Evolutionary conservation across 2,113 vertebrate genomes (phyloP).

Genomic region (Nipponia nippon): DNA sequence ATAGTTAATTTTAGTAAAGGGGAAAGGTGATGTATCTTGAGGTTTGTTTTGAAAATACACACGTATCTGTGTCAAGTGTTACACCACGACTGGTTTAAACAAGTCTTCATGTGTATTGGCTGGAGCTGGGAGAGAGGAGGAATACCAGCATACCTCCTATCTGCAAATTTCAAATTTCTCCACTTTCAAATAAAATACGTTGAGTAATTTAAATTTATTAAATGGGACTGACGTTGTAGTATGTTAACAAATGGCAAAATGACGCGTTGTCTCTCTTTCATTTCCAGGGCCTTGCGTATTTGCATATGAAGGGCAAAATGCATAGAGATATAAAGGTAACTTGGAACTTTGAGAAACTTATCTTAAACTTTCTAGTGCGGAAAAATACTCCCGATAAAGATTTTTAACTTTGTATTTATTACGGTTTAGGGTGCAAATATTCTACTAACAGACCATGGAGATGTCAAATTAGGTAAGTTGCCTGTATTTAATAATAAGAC

Average conservation of each 20-base stretch:
- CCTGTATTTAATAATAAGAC: not conserved
- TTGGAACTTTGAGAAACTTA: not conserved
- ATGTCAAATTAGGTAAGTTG: constrained; percentile 92
- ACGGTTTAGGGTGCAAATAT: constrained; percentile 92
- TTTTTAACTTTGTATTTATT: not conserved
- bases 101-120: not conserved
- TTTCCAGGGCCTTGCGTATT: constrained; percentile 91
- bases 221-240: not conserved
- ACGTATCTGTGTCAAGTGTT: not conserved
- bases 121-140: not conserved
- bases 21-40: not conserved
- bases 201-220: not conserved
- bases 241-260: not conserved
- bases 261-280: not conserved
- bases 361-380: not conserved
- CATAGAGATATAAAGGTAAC: constrained; percentile 98
- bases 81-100: not conserved
- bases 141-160: not conserved
- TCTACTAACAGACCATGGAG: constrained; percentile 91
- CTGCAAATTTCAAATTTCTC: not conserved
- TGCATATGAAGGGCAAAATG: constrained; percentile 97
- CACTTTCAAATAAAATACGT: not conserved
- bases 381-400: not conserved
- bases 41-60: not conserved
- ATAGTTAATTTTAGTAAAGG: not conserved